Evolutionary conservation across 1,140 invertebrate genomes (phyloP).

Genomic region (Eumeta japonica): DNA sequence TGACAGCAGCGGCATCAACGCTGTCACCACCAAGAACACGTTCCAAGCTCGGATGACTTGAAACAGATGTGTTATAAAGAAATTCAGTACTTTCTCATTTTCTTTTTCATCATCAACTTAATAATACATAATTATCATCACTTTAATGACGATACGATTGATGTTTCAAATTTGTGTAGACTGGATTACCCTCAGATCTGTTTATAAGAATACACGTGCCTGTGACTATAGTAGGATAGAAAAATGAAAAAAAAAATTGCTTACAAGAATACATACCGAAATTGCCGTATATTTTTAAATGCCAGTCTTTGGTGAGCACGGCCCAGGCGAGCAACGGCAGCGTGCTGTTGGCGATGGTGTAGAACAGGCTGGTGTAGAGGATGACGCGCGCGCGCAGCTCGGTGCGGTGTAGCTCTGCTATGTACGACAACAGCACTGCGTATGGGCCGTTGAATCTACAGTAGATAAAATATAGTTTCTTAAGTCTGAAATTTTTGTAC

Average conservation of each 20-base stretch:
- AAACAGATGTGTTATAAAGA: conserved; percentile 11
- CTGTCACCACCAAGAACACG: conserved; percentile 67
- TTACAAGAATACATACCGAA: conserved; percentile 29
- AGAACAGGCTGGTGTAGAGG: conserved; percentile 63
- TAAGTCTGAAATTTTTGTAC: too few species aligned
- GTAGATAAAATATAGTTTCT: too few species aligned
- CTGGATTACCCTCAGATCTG: too few species aligned
- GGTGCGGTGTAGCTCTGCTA: conserved; percentile 67
- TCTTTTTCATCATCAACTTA: background rate
- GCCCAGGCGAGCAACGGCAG: conserved; percentile 60
- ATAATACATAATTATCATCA: too few species aligned
- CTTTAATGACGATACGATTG: too few species aligned
- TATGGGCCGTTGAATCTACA: conserved; percentile 71
- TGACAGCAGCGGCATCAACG: conserved; percentile 65
- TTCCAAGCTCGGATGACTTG: conserved; percentile 71
- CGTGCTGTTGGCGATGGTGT: conserved; percentile 57
- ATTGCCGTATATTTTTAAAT: conserved; percentile 33
- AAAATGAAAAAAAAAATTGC: background rate
- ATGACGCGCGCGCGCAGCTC: conserved; percentile 64
- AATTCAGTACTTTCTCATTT: background rate
- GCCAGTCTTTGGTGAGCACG: conserved; percentile 50
- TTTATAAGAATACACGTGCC: too few species aligned
- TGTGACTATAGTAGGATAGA: background rate
- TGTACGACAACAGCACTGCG: conserved; percentile 68
- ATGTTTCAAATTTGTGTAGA: too few species aligned